phyloP scores from a whole-genome alignment of 1,140 invertebrate genomes.

The Sycophila sp. region DNA sequence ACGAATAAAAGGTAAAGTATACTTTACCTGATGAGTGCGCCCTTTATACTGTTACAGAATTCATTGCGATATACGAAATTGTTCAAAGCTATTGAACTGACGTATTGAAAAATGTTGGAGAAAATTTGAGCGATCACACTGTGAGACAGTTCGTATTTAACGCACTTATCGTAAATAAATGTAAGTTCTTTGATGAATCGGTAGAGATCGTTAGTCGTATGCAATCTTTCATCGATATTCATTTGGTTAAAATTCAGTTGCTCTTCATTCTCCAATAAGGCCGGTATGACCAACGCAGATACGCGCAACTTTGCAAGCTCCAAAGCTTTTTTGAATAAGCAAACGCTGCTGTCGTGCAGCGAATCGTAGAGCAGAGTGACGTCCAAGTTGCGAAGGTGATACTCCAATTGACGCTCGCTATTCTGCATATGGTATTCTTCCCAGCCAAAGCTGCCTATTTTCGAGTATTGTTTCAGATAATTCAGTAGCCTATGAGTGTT shows the following conservation, averaged over 20 bases:
- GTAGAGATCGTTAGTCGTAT: conserved; percentile 57
- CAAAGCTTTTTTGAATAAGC: conserved; percentile 82
- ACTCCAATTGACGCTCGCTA: conserved; percentile 90
- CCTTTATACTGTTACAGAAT: too few species aligned
- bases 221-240: conserved; percentile 50
- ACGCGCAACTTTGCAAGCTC: conserved; percentile 83
- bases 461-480: conserved; percentile 95
- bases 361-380: conserved; percentile 88
- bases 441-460: too few species aligned
- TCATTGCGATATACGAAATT: too few species aligned
- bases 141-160: conserved; percentile 78
- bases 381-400: conserved; percentile 91
- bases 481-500: conserved; percentile 89
- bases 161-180: conserved; percentile 71
- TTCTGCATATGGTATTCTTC: conserved; percentile 90
- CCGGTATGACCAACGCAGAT: conserved; percentile 86
- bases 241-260: conserved; percentile 65
- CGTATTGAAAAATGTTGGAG: conserved; percentile 90
- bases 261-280: conserved; percentile 91
- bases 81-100: conserved; percentile 83
- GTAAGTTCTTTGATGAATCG: conserved; percentile 70
- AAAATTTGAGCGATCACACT: conserved; percentile 82
- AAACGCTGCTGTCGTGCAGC: conserved; percentile 82
- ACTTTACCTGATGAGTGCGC: too few species aligned
- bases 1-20: too few species aligned